Evolutionary conservation across 2,113 vertebrate species (phyloP), one percentile per base, ranked within the genome.

Genomic region (Bos taurus): DNA sequence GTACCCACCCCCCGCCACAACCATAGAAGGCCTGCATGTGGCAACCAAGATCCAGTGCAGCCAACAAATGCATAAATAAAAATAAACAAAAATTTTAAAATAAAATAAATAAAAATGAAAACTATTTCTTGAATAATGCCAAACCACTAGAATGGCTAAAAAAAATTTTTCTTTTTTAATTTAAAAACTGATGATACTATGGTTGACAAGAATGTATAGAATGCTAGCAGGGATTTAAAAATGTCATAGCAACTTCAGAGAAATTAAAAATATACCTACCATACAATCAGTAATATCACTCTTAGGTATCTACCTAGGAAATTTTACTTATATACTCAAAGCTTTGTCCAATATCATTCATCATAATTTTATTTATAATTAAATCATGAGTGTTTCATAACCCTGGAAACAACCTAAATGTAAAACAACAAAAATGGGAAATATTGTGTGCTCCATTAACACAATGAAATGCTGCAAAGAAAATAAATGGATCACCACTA

Each of bases 21-120:
- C 23, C 36, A 14, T 0, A 26, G 36, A 7, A 77, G 71, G 6
- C 36, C 40, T 25, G 23, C 3, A 0, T 7, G 40, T 13, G 7
- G 71, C 71, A 13, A 26, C 12, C 3, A 14, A 77, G 40, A 43
- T 15, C 71, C 71, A 43, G 36, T 0, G 30, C 23, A 14, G 2
- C n/a, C 40, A 43, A 15, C 13, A 15, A 43, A 2, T 0, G 6
- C 26, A 26, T 4, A 40, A 6, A 74, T 23, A 40, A 23, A 74
- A 40, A 25, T 23, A 40, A 23, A 12, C 19, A 23, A 23, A 40
- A 40, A 13, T 23, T 25, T 36, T 5, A 23, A 64, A 71, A 36
- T 36, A 11, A 67, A 36, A 67, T 36, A 36, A 19, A n/a, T 19
- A 19, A 67, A 67, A 67, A 74, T 74, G 5, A 40, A 81, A 81